Base-by-base conservation (phyloP, 2,113 vertebrate genomes). In the Platycercus adscitus region DNA sequence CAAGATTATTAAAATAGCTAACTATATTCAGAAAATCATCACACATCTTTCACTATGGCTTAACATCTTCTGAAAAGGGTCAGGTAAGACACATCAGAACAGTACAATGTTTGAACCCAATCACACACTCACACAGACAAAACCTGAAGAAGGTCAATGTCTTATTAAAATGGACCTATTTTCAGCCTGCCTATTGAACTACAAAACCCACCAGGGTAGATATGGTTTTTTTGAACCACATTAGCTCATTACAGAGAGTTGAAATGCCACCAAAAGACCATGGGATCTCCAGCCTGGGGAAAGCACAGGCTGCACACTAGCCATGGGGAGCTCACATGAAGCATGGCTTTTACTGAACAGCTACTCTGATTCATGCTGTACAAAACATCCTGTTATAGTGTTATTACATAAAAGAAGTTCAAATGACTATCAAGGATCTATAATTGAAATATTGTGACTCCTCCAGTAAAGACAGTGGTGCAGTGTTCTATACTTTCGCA, bases 181-280 rank as follows among this genome's bases (percentile, higher is more conserved):
- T 86, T 63, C 69, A 81, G 75, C 17, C 76, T 83, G 53, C 11
- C 68, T 65, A 1, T 15, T 55, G 69, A 91, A 55, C 41, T 61
- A 13, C 52, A 35, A 26, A 52, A 52, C 23, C 80, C 64, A 18
- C 6, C 11, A 26, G 50, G n/a, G 37, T 10, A 35, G 65, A 18
- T 1, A 5, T 0, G 1, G 1, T 9, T 41, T 50, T 49, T 63
- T 16, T 65, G 49, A 20, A 20, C 37, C 2, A 1, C 10, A 1
- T 0, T 1, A 49, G 18, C 46, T 69, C 84, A 26, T 33, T 61
- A 29, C 25, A 46, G n/a, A 14, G 58, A 12, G 18, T 5, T 47
- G 39, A 80, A 49, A 82, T 46, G 53, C 26, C 26, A 66, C 25
- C 7, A 31, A 4, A 61, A 69, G 16, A 39, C 18, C 28, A 1